Base-by-base conservation (phyloP, 2,888 invertebrate species). In the Tethea ocularis region DNA sequence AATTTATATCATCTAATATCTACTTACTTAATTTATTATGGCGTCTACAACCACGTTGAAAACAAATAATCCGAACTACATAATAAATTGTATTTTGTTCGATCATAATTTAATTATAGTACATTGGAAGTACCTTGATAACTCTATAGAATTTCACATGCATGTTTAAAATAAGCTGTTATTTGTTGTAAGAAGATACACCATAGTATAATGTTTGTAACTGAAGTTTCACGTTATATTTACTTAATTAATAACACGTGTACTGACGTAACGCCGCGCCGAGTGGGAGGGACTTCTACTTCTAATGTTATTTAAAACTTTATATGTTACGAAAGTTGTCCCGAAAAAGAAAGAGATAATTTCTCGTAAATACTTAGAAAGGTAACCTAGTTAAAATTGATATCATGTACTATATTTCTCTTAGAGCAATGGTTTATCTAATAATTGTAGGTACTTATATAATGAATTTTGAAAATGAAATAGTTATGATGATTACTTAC, bases 341-440 rank as follows among this genome's bases (percentile, higher is more conserved):
- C 38, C n/a, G 38, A 38, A 38, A 38, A 38, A 38, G 38, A n/a
- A 38, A 38, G 15, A 7, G n/a, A n/a, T n/a, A n/a, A n/a, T n/a
- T 38, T n/a, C n/a, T 38, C 38, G n/a, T 38, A 20, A 20, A 20
- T 20, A 57, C 58, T 79, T 71, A 33, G 33, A 13, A 13, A 13
- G 33, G 33, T 70, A 66, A 62, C 69, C 78, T 82, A 83, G 64
- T 76, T 77, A 82, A 84, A 84, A 81, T 80, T 83, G 84, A 85
- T 82, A 81, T 85, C 79, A 86, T 85, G 85, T 82, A 80, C 81
- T 85, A 87, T 69, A 78, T 61, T 69, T 72, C 72, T 46, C 46
- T 46, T 46, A 46, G 46, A 46, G 17, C 20, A 20, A 46, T 13
- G 33, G 20, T 46, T 46, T 46, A 46, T 46, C 46, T 46, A 76